Evolutionary conservation across 2,113 vertebrate species (phyloP).

Genomic region (Neolamprologus kungweensis): DNA sequence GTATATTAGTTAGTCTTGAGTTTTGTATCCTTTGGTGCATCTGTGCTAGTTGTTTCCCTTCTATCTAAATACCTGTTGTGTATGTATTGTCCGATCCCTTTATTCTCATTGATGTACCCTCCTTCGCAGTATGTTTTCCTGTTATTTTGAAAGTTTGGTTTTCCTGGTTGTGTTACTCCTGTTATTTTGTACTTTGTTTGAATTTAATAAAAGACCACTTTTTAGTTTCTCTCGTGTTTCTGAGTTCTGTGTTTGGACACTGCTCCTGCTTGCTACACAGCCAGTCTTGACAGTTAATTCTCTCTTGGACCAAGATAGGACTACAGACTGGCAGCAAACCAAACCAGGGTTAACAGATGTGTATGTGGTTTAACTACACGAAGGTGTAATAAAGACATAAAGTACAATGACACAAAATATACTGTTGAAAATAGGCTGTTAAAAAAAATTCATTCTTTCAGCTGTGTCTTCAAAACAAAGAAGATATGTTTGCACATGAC

Average conservation of each 20-base stretch:
- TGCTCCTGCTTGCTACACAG: background rate
- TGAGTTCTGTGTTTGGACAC: background rate
- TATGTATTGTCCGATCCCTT: background rate
- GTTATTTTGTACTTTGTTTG: background rate
- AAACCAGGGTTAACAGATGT: background rate
- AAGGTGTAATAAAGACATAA: background rate
- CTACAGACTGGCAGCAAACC: background rate
- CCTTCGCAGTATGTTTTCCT: background rate
- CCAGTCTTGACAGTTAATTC: background rate
- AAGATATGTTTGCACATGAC: background rate
- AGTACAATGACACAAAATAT: background rate
- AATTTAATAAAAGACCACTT: background rate
- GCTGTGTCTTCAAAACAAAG: background rate
- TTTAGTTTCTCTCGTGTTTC: background rate
- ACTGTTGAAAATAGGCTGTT: background rate
- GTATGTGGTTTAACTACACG: background rate
- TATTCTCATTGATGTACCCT: background rate
- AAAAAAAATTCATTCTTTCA: background rate
- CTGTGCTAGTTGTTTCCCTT: background rate
- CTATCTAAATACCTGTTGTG: background rate
- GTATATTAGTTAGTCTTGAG: background rate
- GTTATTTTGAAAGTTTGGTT: background rate
- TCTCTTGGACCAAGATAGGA: background rate
- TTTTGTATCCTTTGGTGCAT: background rate
- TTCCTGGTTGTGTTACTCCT: rapidly evolving